A percentile compares a stretch with the other conserved stretches of the same genome.
phyloP scores from a whole-genome alignment of 53 echinoderm and acorn worm species.

The Apostichopus leukothele region DNA sequence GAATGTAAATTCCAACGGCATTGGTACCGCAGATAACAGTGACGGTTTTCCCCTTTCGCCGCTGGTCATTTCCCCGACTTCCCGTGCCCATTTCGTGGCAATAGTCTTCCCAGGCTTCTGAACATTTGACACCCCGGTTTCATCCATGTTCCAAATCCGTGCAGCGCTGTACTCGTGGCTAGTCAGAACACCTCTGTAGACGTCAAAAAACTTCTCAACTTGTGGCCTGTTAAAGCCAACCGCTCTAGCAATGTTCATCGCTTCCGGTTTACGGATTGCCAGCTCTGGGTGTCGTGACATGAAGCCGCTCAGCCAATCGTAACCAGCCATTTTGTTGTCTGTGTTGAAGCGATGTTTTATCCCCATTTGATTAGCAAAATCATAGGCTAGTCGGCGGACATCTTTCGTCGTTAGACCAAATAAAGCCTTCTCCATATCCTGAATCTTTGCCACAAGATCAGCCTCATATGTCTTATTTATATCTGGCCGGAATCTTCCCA shows the following conservation, averaged over 20 bases:
- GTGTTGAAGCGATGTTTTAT: constrained; percentile 26
- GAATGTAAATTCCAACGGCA: not conserved
- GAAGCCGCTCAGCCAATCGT: constrained; percentile 33
- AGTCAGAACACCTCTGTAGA: constrained; percentile 19
- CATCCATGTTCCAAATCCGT: constrained; percentile 1
- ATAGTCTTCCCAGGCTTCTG: not conserved
- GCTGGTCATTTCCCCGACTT: not conserved
- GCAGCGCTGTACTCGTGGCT: constrained; percentile 4
- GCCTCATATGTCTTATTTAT: constrained; percentile 33
- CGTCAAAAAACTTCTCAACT: constrained; percentile 12
- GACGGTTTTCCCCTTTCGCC: not conserved
- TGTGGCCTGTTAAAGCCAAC: constrained; percentile 14
- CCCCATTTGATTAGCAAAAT: constrained; percentile 29
- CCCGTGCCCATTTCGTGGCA: not conserved
- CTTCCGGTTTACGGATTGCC: constrained; percentile 37
- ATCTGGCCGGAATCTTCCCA: constrained; percentile 38
- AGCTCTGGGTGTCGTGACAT: constrained; percentile 23
- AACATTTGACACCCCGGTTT: not conserved
- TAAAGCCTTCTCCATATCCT: constrained; percentile 38
- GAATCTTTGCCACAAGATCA: constrained; percentile 35
- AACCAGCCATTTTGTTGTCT: constrained; percentile 36
- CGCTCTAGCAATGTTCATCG: constrained; percentile 25
- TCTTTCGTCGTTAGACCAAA: constrained; percentile 30
- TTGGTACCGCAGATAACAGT: not conserved
- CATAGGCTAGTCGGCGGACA: not conserved